Conservation (phyloP, 1,140 invertebrate species). For the Drosophila dunni region DNA sequence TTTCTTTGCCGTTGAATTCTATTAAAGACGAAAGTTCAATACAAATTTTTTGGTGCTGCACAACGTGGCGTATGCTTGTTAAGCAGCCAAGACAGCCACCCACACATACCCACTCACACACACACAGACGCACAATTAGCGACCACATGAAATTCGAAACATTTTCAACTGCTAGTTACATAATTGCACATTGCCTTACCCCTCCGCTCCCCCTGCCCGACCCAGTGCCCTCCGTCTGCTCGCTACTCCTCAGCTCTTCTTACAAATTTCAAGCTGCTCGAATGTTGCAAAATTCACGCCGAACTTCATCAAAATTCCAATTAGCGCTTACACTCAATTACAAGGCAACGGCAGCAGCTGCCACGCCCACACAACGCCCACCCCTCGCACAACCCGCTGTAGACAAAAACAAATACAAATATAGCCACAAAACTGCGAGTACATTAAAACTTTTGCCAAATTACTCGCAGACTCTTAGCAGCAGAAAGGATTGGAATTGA, state of each 20-base stretch:
- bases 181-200: slow-evolving; percentile 64
- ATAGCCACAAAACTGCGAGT: slow-evolving; percentile 69
- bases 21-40: slow-evolving; percentile 16
- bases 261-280: neutral
- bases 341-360: slow-evolving; percentile 59
- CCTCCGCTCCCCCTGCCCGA: slow-evolving; percentile 1
- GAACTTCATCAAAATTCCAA: slow-evolving; percentile 82
- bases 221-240: neutral
- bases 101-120: slow-evolving; percentile 19
- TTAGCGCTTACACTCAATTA: slow-evolving; percentile 81
- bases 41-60: slow-evolving; percentile 28
- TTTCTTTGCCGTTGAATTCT: slow-evolving; percentile 4
- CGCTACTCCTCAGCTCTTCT: too few species aligned
- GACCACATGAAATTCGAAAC: slow-evolving; percentile 79
- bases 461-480: slow-evolving; percentile 38
- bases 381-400: slow-evolving; percentile 20
- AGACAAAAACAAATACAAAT: slow-evolving; percentile 62
- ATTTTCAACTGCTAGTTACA: slow-evolving; percentile 78
- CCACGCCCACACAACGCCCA: slow-evolving; percentile 45
- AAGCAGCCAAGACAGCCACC: slow-evolving; percentile 62
- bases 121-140: slow-evolving; percentile 36
- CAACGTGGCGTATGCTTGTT: slow-evolving; percentile 73
- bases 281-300: slow-evolving; percentile 73
- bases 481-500: slow-evolving; percentile 37
- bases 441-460: slow-evolving; percentile 78